A percentile compares a stretch with the other conserved stretches of the same genome.
phyloP scores from a whole-genome alignment of 2,888 invertebrate genomes.

The Tipula vernalis region DNA sequence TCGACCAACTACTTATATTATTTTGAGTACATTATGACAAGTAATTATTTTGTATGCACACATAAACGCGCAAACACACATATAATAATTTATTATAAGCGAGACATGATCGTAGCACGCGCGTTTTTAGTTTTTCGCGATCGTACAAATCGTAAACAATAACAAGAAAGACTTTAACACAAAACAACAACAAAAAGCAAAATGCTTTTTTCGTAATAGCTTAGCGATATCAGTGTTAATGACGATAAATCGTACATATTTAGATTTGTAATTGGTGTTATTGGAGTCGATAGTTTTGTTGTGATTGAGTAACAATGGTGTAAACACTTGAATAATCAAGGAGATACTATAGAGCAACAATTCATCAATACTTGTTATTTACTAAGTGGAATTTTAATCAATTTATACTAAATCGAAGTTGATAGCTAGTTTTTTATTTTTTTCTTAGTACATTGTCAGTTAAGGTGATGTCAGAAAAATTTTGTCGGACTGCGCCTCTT shows the following conservation, averaged over 20 bases:
- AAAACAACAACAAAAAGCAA: background rate
- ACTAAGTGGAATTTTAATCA: background rate
- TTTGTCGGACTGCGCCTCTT: too few species aligned
- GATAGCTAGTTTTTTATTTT: too few species aligned
- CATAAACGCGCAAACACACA: background rate
- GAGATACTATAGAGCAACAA: background rate
- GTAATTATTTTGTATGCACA: background rate
- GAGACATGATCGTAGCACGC: background rate
- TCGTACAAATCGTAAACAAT: background rate
- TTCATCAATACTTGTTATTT: background rate
- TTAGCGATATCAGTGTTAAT: background rate
- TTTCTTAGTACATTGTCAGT: too few species aligned
- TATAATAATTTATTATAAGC: background rate
- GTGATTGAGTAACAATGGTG: background rate
- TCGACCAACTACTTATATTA: background rate
- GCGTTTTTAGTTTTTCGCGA: background rate
- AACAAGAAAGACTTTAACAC: background rate
- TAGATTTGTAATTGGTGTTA: background rate
- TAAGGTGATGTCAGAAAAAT: too few species aligned
- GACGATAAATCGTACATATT: background rate
- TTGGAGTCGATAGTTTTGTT: background rate
- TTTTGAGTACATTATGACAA: background rate
- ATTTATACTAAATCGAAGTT: background rate
- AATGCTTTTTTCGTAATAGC: background rate
- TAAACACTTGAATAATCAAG: background rate